Evolutionary conservation across 2,113 vertebrate genomes (phyloP), one percentile per base, ranked within the genome.

Genomic region (Cyanoramphus novaezelandiae): DNA sequence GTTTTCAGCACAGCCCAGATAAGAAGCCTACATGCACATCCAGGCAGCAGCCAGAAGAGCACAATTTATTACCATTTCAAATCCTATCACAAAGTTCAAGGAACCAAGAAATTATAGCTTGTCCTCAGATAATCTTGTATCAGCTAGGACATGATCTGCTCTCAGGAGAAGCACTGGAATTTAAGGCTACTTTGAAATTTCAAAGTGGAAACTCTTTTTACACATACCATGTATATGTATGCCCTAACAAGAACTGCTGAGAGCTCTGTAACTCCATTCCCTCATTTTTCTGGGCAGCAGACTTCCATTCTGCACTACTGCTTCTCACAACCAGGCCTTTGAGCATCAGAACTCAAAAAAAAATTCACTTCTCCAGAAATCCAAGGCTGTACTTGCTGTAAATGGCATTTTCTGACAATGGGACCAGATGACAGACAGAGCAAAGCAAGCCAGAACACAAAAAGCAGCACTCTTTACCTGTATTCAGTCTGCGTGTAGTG

Each of bases 401-500:
- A 19, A 13, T 35, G 82, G 37, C 44, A 77, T 88, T 88, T 92
- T 67, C 53, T 83, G 90, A 67, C 57, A 79, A 31, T 1, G 57
- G 37, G 31, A 70, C 41, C 18, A 79, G 72, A 16, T 39, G 43
- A 68, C 49, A 96, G 87, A 74, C 35, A 64, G 17, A 82, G 74
- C 60, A 90, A 88, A 94, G 55, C n/a, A 91, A 82, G 52, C 9
- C 71, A 77, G 31, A 92, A 71, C 2, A 8, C 35, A 64, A 70
- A 47, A 24, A 88, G n/a, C 23, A 65, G 37, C n/a, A 9, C 43
- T 72, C 62, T 62, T 98, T 98, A 99, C 98, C 98, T 99, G 98
- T 98, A 99, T 80, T 98, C 97, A 82, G 95, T 68, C 70, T 97
- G 94, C 43, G 93, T 86, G 93, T 98, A 98, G 95, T 98, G 98